Evolutionary conservation across 2,888 invertebrate species (phyloP).

Genomic region (Xylophagus ater): DNA sequence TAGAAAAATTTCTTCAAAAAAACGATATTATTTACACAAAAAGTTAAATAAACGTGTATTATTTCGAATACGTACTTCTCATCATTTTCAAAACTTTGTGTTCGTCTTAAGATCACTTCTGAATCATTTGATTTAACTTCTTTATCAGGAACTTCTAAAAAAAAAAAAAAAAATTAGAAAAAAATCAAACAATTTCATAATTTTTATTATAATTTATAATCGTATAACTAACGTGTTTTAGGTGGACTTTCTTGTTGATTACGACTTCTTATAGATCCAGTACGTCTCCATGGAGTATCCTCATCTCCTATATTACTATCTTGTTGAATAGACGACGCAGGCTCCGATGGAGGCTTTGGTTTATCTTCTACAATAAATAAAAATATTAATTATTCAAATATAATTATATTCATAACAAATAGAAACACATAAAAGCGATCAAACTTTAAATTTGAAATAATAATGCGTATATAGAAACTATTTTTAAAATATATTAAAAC

Average conservation of each 20-base stretch:
- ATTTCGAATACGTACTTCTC: conserved; percentile 58
- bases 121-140: conserved; percentile 40
- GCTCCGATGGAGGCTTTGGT: conserved; percentile 38
- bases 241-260: conserved; percentile 44
- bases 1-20: too few relatives aligned
- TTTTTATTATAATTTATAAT: conserved; percentile 20
- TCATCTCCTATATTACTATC: conserved; percentile 46
- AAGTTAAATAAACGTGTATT: too few relatives aligned
- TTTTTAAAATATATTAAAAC: too few relatives aligned
- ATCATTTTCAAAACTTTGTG: conserved; percentile 80
- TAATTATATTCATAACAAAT: conserved; percentile 3
- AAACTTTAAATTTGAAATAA: too few relatives aligned
- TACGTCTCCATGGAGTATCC: conserved; percentile 55
- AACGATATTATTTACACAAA: too few relatives aligned
- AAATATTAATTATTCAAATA: conserved; percentile 10
- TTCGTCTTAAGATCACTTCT: conserved; percentile 64
- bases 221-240: conserved; percentile 42
- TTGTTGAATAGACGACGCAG: conserved; percentile 25
- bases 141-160: conserved; percentile 48
- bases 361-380: conserved; percentile 26
- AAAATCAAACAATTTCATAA: conserved; percentile 3
- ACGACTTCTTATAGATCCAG: conserved; percentile 45
- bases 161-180: conserved; percentile 14
- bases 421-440: too few relatives aligned
- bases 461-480: too few relatives aligned